Conservation (phyloP, 1,140 invertebrate genomes). For the Euwallacea similis region DNA sequence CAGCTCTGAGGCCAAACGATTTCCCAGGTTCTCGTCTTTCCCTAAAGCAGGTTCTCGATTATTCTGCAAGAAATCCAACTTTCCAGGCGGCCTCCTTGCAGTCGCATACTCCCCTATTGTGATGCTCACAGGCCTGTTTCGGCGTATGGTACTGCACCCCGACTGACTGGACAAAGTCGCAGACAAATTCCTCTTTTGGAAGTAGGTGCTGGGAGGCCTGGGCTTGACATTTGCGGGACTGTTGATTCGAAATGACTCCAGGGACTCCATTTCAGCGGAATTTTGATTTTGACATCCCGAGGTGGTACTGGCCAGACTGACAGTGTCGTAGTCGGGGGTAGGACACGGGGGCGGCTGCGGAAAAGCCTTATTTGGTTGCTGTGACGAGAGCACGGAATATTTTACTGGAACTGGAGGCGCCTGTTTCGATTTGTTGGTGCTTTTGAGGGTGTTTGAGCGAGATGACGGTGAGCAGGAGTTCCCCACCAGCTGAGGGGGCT, state of each 20-base stretch:
- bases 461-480: conserved; percentile 14
- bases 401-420: conserved; percentile 55
- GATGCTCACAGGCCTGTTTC: conserved; percentile 56
- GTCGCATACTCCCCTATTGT: conserved; percentile 70
- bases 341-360: conserved; percentile 58
- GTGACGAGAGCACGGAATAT: conserved; percentile 44
- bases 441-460: conserved; percentile 36
- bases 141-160: conserved; percentile 34
- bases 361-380: conserved; percentile 14
- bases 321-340: conserved; percentile 64
- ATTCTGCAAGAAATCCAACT: conserved; percentile 67
- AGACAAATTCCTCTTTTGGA: conserved; percentile 54
- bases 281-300: conserved; percentile 55
- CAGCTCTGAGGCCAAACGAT: conserved; percentile 70
- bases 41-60: conserved; percentile 38
- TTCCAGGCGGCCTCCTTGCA: conserved; percentile 62
- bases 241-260: conserved; percentile 71
- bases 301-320: conserved; percentile 48
- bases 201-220: conserved; percentile 69
- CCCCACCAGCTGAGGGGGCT: conserved; percentile 25
- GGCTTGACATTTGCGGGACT: conserved; percentile 62
- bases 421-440: conserved; percentile 47
- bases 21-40: conserved; percentile 59
- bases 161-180: conserved; percentile 34
- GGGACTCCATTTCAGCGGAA: conserved; percentile 68